Base-by-base conservation (phyloP, 2,888 invertebrate genomes). In the Matsumyia berberina region DNA sequence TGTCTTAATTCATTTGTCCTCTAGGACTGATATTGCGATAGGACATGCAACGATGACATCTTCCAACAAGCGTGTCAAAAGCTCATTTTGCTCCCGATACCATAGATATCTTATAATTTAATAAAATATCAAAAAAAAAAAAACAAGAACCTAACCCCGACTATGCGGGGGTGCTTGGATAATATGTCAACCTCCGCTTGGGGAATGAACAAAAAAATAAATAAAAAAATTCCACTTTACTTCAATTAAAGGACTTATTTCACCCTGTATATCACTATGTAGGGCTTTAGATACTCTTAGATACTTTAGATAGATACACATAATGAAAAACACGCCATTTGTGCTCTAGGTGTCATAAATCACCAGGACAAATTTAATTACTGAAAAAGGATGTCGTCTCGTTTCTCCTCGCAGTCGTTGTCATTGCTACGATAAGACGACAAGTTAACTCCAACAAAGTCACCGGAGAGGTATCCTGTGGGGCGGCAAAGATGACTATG, bases 311-410 rank as follows among this genome's bases (percentile, higher is more conserved):
- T 85, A 85, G 80, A 85, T 85, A 80, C 70, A 80, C 58, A 76
- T 85, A 80, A 76, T 85, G 85, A 85, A 86, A 81, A 86, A 82
- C 86, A 82, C 82, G 80, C 86, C 86, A 83, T 87, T 87, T 86
- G 83, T 86, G 79, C 79, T 86, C 69, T 60, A 82, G 77, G 78
- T 87, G 86, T 87, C 87, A 88, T 88, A 88, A 88, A 88, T 88
- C 88, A 88, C 87, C 85, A 83, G 87, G 87, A 88, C 87, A 88
- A 87, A 88, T 88, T 88, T 88, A 88, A 88, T 88, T 88, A 88
- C 87, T 87, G 73, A 86, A 86, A 86, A 82, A 85, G 85, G 85
- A 85, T 85, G 85, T 85, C 80, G 80, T 85, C 80, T 83, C 73
- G 79, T 73, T 79, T 78, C 60, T 64, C 77, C 42, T 19, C 53